Percentiles rank a stretch among this genome's conserved stretches.
Evolutionary conservation across 2,797 vertebrate genomes (phyloP).

Genomic region (Pseudomugil gertrudae): DNA sequence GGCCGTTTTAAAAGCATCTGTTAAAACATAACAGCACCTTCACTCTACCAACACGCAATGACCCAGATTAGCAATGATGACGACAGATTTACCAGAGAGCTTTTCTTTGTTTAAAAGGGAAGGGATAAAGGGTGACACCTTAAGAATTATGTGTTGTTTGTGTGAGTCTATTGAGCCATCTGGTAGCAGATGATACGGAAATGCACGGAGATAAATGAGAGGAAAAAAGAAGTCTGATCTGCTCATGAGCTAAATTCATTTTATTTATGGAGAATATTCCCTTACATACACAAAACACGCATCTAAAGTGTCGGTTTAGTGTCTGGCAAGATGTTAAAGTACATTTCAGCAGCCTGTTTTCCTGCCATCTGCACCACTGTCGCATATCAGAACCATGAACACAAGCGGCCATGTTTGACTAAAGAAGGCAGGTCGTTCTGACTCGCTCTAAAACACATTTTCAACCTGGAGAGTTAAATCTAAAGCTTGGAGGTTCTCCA

Average conservation of each 20-base stretch:
- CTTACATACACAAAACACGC: background rate
- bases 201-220: background rate
- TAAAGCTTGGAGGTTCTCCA: constrained; percentile 9
- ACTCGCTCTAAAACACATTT: background rate
- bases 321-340: background rate
- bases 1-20: background rate
- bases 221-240: background rate
- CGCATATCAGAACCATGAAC: background rate
- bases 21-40: background rate
- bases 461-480: constrained; percentile 5
- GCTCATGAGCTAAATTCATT: background rate
- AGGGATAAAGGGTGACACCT: background rate
- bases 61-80: no score
- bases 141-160: background rate
- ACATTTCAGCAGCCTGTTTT: background rate
- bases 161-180: background rate
- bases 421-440: constrained; percentile 1
- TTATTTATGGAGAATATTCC: background rate
- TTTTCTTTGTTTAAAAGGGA: background rate
- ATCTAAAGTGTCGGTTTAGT: background rate
- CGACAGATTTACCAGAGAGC: no score
- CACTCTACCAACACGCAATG: no score
- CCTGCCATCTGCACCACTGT: background rate
- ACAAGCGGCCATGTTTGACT: background rate
- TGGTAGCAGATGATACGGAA: background rate